Evolutionary conservation across 2,113 vertebrate genomes (phyloP).

Genomic region (Oryzias melastigma): DNA sequence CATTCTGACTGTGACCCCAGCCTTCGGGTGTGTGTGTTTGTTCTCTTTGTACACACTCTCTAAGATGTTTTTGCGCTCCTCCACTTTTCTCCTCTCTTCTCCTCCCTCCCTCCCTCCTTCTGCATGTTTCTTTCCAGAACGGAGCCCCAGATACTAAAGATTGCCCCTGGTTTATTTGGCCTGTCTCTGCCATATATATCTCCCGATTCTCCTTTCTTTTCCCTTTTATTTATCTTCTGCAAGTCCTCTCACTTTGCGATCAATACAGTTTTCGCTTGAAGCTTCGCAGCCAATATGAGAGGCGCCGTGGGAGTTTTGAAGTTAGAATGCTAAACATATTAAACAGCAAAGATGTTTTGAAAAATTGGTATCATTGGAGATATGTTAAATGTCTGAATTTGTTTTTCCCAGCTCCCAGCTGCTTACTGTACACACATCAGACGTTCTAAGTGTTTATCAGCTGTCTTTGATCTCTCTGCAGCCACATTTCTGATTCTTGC

Average conservation of each 20-base stretch:
- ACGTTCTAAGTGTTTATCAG: slow-evolving; percentile 63
- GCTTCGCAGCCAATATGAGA: slow-evolving; percentile 59
- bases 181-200: slow-evolving; percentile 50
- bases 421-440: slow-evolving; percentile 63
- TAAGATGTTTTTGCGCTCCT: slow-evolving; percentile 64
- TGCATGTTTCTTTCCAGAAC: slow-evolving; percentile 57
- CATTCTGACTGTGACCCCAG: slow-evolving; percentile 70
- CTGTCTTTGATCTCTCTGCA: slow-evolving; percentile 65
- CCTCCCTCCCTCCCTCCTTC: slow-evolving; percentile 20
- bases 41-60: slow-evolving; percentile 68
- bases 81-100: slow-evolving; percentile 62
- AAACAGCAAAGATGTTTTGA: slow-evolving; percentile 70
- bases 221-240: slow-evolving; percentile 58
- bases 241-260: slow-evolving; percentile 64
- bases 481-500: slow-evolving; percentile 59
- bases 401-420: slow-evolving; percentile 67
- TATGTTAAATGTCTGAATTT: slow-evolving; percentile 72
- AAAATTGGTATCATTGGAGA: slow-evolving; percentile 61
- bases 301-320: slow-evolving; percentile 63
- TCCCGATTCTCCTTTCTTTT: slow-evolving; percentile 53
- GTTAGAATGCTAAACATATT: slow-evolving; percentile 72
- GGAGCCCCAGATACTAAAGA: slow-evolving; percentile 63
- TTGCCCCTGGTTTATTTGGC: slow-evolving; percentile 75
- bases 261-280: slow-evolving; percentile 64
- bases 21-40: slow-evolving; percentile 64